These are phyloP conservation scores for Tiliacea aurago DNA, from an alignment of 2,888 invertebrate genomes.

Conservation along the genomic window DNA sequence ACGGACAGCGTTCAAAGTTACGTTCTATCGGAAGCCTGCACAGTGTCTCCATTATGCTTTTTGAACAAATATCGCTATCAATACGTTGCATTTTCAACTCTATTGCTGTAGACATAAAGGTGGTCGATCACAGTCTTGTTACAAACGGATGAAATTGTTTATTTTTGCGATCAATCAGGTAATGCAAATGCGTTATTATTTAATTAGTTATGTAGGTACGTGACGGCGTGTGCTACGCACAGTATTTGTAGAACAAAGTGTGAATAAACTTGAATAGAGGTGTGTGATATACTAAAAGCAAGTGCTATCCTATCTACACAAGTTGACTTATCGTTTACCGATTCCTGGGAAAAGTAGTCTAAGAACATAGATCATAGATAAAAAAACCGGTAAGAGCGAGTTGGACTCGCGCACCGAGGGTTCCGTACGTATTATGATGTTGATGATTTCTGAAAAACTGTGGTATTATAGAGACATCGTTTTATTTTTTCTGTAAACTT, in stretches of 20 bases:
- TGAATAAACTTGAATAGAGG: conserved; percentile 34
- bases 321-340: background rate
- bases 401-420: too few species aligned
- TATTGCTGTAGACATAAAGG: conserved; percentile 26
- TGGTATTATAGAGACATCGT: too few species aligned
- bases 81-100: conserved; percentile 42
- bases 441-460: too few species aligned
- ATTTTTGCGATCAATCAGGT: conserved; percentile 57
- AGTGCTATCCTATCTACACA: background rate
- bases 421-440: too few species aligned
- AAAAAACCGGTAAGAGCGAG: too few species aligned
- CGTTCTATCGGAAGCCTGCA: conserved; percentile 69
- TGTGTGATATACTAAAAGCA: background rate
- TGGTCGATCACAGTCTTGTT: conserved; percentile 13
- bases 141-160: conserved; percentile 54
- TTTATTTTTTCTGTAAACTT: too few species aligned
- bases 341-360: background rate
- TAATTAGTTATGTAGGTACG: conserved; percentile 33
- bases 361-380: too few species aligned
- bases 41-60: conserved; percentile 67
- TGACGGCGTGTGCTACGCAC: conserved; percentile 14
- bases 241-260: conserved; percentile 24
- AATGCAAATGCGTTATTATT: conserved; percentile 42
- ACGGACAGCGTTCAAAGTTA: conserved; percentile 56
- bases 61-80: conserved; percentile 43